Percentiles rank a stretch among this genome's conserved stretches.
Conservation (phyloP, 2,113 vertebrate species). For the Chauna torquata region DNA sequence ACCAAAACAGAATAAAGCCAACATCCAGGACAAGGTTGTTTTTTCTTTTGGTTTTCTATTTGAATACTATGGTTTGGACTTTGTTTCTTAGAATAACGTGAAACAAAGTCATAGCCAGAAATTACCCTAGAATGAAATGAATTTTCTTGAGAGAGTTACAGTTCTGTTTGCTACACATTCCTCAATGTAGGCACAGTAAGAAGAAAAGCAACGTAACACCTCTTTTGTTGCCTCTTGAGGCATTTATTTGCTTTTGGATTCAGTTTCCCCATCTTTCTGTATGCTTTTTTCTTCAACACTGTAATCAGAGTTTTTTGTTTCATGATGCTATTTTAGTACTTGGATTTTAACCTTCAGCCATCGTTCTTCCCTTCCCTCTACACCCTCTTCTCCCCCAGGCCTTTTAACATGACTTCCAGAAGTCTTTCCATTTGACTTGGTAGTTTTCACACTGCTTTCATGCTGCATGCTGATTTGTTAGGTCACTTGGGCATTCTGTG, state of each 20-base stretch:
- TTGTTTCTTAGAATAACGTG: neutral
- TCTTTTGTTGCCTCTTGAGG: neutral
- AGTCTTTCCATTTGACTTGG: neutral
- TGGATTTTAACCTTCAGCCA: neutral
- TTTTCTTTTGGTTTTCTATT: neutral
- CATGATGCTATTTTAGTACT: neutral
- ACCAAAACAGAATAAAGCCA: neutral
- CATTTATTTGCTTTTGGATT: neutral
- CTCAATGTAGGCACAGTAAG: neutral
- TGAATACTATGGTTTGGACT: neutral
- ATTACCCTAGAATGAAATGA: neutral
- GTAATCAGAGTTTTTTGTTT: neutral
- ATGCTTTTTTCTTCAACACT: neutral
- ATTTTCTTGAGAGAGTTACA: neutral
- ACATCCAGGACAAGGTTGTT: neutral
- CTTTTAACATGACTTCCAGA: neutral
- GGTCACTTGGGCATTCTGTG: neutral
- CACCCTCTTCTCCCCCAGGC: fast-evolving
- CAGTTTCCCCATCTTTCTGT: neutral
- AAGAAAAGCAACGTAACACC: neutral
- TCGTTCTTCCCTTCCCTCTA: neutral
- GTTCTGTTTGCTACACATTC: neutral
- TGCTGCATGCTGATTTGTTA: neutral
- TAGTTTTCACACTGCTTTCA: neutral
- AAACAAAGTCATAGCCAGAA: neutral